Base-by-base conservation (phyloP, 2,113 vertebrate genomes). In the Tiliqua scincoides region DNA sequence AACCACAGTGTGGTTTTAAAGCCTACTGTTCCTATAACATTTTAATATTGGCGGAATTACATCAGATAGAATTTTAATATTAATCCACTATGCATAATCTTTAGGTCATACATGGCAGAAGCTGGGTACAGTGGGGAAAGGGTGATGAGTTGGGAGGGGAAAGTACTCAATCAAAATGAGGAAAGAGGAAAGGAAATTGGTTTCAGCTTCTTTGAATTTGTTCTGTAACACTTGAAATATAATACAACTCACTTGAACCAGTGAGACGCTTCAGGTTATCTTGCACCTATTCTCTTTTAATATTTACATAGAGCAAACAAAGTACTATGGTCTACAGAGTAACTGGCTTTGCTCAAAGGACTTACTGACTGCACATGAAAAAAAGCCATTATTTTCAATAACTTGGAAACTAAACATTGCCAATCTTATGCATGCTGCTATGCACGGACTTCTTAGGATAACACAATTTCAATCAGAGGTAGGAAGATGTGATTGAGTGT, bases 1-100 rank as follows among this genome's bases (percentile, higher is more conserved):
- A 87, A 81, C 37, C 11, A 84, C 32, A 63, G 48, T 93, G 74
- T 54, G 73, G 23, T 25, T 73, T 73, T 86, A 73, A 86, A 86
- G 59, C 40, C 54, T 73, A 61, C 57, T 14, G 15, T 85, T 90
- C 85, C 78, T 84, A 88, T 92, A 84, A 91, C 88, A 89, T 77
- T 86, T 91, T 91, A 77, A 87, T 91, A 70, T 77, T 86, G 82
- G 75, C 72, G 25, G 37, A 32, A 78, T 27, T 84, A 63, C 30
- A 90, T 91, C 82, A 81, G 78, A 78, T 82, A 85, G 82, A 73
- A 77, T 89, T 83, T 91, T 89, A 79, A 89, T 80, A 73, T 61
- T 84, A 91, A 74, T 85, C 40, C 30, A 76, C 4, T 10, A 65
- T 67, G 32, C 87, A 89, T 89, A 88, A 43, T 89, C 54, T 82